phyloP scores from a whole-genome alignment of 2,888 invertebrate genomes.

The Agrochola circellaris region DNA sequence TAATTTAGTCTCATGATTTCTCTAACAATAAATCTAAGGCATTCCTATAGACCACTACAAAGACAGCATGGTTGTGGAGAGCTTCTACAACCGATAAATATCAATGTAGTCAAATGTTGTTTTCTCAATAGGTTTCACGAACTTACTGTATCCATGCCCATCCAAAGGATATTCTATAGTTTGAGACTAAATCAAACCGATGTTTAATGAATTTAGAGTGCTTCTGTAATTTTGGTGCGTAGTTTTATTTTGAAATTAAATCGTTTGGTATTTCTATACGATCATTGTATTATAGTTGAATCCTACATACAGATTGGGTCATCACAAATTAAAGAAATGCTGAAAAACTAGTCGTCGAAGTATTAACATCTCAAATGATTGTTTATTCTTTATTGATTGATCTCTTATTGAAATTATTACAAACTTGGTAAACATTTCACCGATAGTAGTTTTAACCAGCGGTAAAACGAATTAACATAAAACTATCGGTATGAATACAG shows the following conservation, averaged over 20 bases:
- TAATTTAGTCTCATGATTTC: conserved; percentile 49
- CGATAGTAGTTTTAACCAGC: not conserved
- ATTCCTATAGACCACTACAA: not conserved
- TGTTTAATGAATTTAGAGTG: conserved; percentile 64
- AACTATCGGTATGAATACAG: not conserved
- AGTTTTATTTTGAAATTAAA: conserved; percentile 59
- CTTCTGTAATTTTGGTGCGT: conserved; percentile 79
- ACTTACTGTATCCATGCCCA: not conserved
- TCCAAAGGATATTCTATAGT: not conserved
- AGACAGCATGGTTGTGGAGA: not conserved
- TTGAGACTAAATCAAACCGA: conserved; percentile 42
- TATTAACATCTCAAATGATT: not conserved
- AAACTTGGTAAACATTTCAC: not conserved
- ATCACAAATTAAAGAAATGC: conserved; percentile 17
- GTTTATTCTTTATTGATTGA: not conserved
- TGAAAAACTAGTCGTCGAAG: not conserved
- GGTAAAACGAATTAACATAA: not conserved
- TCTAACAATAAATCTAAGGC: not conserved
- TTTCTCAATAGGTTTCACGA: not conserved
- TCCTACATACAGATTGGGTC: conserved; percentile 23
- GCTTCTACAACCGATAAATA: not conserved
- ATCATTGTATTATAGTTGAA: conserved; percentile 55
- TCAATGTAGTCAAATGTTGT: not conserved
- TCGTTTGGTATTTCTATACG: conserved; percentile 42
- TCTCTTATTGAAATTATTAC: conserved; percentile 6